These are phyloP conservation scores for Ifrita kowaldi DNA, from an alignment of 2,113 vertebrate genomes.

Conservation along the genomic window DNA sequence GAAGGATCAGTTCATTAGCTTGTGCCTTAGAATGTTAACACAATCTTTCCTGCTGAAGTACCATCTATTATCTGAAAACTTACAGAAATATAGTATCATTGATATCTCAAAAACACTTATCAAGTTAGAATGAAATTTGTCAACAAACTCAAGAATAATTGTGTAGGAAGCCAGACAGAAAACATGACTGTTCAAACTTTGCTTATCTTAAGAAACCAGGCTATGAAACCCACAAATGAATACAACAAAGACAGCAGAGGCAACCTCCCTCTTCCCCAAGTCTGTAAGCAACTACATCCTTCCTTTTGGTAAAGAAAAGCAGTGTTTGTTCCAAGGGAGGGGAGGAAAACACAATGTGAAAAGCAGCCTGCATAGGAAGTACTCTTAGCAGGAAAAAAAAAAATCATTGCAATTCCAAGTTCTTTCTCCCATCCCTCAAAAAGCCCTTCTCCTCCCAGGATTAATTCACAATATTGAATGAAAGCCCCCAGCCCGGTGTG, in stretches of 20 bases:
- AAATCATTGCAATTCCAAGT: neutral
- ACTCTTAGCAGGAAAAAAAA: neutral
- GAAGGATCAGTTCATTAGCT: neutral
- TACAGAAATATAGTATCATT: neutral
- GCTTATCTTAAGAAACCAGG: conserved; percentile 47
- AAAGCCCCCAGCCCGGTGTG: neutral
- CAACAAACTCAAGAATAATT: neutral
- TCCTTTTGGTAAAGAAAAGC: conserved; percentile 23
- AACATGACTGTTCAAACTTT: neutral
- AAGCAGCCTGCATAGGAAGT: neutral
- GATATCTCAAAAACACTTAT: neutral
- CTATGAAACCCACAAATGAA: neutral
- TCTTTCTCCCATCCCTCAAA: neutral
- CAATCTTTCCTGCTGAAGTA: neutral
- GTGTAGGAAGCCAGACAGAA: neutral
- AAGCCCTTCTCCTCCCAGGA: neutral
- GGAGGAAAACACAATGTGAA: conserved; percentile 16
- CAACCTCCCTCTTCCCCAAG: neutral
- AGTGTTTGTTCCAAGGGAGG: neutral
- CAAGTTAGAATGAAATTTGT: neutral
- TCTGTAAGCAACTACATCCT: conserved; percentile 14
- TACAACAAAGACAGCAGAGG: neutral
- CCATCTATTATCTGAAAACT: neutral
- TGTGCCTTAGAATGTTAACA: neutral
- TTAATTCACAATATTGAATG: neutral